Conservation (phyloP, 37 sponge, comb jelly and placozoan genomes). For the Oscarella lobularis region DNA sequence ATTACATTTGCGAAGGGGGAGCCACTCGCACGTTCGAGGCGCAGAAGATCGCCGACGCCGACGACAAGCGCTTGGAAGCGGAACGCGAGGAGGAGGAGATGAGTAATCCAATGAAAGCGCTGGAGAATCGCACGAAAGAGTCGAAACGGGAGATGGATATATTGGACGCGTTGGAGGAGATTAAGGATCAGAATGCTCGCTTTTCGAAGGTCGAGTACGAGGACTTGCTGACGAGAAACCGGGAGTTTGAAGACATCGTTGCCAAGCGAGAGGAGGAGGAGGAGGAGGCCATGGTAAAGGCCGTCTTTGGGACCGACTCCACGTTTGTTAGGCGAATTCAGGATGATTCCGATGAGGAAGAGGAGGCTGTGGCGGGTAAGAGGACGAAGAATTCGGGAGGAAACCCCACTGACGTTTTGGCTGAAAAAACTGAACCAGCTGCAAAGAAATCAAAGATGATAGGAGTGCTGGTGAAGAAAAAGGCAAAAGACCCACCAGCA, state of each 20-base stretch:
- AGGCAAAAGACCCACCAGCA: neutral
- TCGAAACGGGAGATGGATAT: conserved; percentile 95
- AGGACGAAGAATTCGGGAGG: neutral
- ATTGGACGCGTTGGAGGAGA: conserved; percentile 89
- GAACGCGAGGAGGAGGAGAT: conserved; percentile 90
- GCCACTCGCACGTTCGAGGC: conserved; percentile 89
- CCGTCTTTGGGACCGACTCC: conserved; percentile 30
- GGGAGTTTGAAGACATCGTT: conserved; percentile 21
- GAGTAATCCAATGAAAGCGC: conserved; percentile 92
- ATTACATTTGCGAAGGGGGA: conserved; percentile 90
- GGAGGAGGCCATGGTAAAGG: conserved; percentile 45
- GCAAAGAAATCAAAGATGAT: neutral
- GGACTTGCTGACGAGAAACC: neutral
- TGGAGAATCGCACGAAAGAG: conserved; percentile 90
- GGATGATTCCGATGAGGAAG: conserved; percentile 26
- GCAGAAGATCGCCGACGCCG: conserved; percentile 59
- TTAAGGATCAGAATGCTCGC: conserved; percentile 87
- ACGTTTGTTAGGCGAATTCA: conserved; percentile 22
- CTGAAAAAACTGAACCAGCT: neutral
- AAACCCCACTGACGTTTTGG: neutral
- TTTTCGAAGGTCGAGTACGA: conserved; percentile 38
- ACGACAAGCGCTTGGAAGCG: conserved; percentile 48
- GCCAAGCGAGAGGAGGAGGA: conserved; percentile 39
- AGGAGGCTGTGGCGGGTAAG: neutral
- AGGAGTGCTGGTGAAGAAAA: conserved; percentile 2